phyloP scores from a whole-genome alignment of 2,888 invertebrate genomes.

The Bellardia bayeri region DNA sequence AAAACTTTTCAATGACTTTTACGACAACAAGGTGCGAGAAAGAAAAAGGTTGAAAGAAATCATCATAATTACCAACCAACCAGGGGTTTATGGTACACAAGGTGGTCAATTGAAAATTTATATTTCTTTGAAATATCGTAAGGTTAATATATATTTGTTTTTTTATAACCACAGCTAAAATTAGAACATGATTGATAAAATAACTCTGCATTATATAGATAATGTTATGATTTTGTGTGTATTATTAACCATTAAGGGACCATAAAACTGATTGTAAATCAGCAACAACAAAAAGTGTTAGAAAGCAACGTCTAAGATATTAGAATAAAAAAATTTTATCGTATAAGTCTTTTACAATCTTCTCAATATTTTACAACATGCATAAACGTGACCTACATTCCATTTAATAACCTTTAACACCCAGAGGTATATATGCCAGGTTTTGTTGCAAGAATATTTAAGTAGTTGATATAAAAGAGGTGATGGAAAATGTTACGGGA shows the following conservation, averaged over 20 bases:
- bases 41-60: slow-evolving; percentile 8
- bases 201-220: not conserved
- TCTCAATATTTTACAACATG: not conserved
- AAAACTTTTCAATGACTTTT: slow-evolving; percentile 13
- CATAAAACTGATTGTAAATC: slow-evolving; percentile 7
- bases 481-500: not conserved
- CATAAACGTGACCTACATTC: not conserved
- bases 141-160: not conserved
- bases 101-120: not conserved
- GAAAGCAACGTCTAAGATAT: not conserved
- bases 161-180: not conserved
- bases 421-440: not conserved
- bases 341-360: not conserved
- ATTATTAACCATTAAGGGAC: slow-evolving; percentile 16
- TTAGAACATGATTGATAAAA: not conserved
- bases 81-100: not conserved
- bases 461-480: not conserved
- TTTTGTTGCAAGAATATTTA: not conserved
- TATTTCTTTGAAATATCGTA: not conserved
- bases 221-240: not conserved
- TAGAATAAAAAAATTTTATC: not conserved
- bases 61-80: not conserved
- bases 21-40: not conserved
- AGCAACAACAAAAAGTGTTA: not conserved
- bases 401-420: not conserved